Evolutionary conservation across 2,888 invertebrate species (phyloP), one percentile per base, ranked within the genome.

Genomic region (Cataglyphis albicans): DNA sequence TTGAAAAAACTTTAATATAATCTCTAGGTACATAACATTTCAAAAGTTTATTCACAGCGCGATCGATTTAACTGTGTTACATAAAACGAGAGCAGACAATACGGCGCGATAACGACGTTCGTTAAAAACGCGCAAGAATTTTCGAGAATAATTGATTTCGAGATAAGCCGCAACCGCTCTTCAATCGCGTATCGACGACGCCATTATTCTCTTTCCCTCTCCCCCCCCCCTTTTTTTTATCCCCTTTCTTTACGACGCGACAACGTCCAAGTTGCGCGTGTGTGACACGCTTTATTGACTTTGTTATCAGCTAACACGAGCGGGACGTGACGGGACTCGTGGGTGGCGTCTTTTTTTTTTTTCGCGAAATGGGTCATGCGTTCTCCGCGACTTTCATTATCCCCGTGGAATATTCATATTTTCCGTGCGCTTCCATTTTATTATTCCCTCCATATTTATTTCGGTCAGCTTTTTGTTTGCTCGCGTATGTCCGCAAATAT

Each of bases 111-210:
- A 41, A 57, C 29, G 29, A 44, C 10, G 78, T 78, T 63, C 38
- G 52, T 78, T 81, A 78, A 81, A 81, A 52, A 29, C 52, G 52
- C 52, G 18, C 29, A 21, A 21, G 29, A 10, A 32, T 29, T 61
- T 44, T 55, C n/a, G 52, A 63, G 78, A 64, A 64, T 76, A 81
- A 81, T 61, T 52, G 81, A 76, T 76, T 63, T 78, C 10, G n/a
- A 52, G 76, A 52, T 78, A 78, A 55, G 41, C 75, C 65, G 63
- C 65, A 38, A 21, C 55, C 12, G 55, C 25, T 64, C 1, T 55
- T 67, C 25, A 38, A 75, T 75, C 5, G 76, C 32, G 21, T 55
- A 55, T 76, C 76, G 52, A 57, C 41, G 55, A 25, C 12, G 15
- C 41, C 25, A 18, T 44, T 70, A 32, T 61, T 70, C 18, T 57